Evolutionary conservation across 2,797 vertebrate genomes (phyloP).

Genomic region (Myiotriccus ornatus): DNA sequence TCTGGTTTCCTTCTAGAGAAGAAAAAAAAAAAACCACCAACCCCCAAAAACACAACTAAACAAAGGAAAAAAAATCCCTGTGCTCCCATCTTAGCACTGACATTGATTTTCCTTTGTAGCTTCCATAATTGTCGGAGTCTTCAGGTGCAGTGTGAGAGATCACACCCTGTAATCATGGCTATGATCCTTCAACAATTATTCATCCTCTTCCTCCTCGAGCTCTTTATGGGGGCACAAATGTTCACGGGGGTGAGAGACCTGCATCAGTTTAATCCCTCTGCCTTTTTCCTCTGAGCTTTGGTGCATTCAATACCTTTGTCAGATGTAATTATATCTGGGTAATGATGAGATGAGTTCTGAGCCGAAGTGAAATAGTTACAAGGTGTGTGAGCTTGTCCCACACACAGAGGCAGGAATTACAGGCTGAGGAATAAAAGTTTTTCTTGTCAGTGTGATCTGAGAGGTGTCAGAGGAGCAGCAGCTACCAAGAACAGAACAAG

Average conservation of each 20-base stretch:
- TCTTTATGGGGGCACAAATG: slow-evolving; percentile 1
- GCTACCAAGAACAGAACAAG: slow-evolving; percentile 24
- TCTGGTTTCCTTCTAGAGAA: not conserved
- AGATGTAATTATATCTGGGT: slow-evolving; percentile 31
- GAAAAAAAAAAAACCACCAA: not conserved
- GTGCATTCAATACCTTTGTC: slow-evolving; percentile 37
- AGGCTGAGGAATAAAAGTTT: slow-evolving; percentile 48
- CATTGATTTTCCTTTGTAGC: slow-evolving; percentile 22
- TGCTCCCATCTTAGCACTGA: not conserved
- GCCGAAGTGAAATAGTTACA: slow-evolving; percentile 19
- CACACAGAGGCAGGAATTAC: slow-evolving; percentile 62
- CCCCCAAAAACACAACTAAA: not conserved
- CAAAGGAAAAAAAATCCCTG: not conserved
- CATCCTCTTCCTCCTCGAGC: slow-evolving; percentile 2
- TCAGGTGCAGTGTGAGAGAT: not conserved
- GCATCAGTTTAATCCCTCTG: slow-evolving; percentile 46
- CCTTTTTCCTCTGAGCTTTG: not conserved
- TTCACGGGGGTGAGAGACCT: not conserved
- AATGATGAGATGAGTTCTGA: slow-evolving; percentile 25
- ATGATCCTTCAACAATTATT: slow-evolving; percentile 52
- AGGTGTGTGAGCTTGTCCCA: slow-evolving; percentile 56
- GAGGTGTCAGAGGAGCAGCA: slow-evolving; percentile 38
- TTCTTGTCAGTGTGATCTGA: slow-evolving; percentile 45
- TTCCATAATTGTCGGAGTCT: slow-evolving; percentile 11
- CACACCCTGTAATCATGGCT: slow-evolving; percentile 27